Evolutionary conservation across 1,140 invertebrate species (phyloP).

Genomic region (Lepidurus apus): DNA sequence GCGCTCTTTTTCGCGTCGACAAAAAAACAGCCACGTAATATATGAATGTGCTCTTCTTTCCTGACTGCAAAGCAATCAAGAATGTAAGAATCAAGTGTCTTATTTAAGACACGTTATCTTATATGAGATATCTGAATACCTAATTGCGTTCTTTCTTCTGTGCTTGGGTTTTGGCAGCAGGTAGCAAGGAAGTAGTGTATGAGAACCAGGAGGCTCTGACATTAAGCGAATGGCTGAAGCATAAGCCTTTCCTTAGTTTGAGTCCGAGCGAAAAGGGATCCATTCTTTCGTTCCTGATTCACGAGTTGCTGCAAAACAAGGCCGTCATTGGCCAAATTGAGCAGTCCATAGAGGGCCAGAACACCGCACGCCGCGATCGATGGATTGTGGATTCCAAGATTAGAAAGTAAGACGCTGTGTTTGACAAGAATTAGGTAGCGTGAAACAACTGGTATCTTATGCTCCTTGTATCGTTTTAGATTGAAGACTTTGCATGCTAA

Average conservation of each 20-base stretch:
- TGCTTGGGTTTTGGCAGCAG: not conserved
- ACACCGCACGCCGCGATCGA: conserved; percentile 68
- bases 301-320: conserved; percentile 89
- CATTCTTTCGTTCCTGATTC: conserved; percentile 83
- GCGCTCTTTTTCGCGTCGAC: no score
- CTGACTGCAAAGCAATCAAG: no score
- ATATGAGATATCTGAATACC: not conserved
- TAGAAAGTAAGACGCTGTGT: conserved; percentile 61
- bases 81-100: not conserved
- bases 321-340: conserved; percentile 75
- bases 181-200: conserved; percentile 33
- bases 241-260: conserved; percentile 74
- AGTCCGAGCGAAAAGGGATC: conserved; percentile 79
- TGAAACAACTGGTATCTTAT: conserved; percentile 24
- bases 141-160: not conserved
- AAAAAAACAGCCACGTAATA: no score
- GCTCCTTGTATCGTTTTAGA: conserved; percentile 44
- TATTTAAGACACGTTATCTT: not conserved
- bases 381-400: conserved; percentile 81
- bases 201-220: conserved; percentile 49
- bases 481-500: conserved; percentile 65
- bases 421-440: not conserved
- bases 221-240: conserved; percentile 61
- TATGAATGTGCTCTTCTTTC: no score
- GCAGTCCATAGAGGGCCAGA: conserved; percentile 64